phyloP scores from a whole-genome alignment of 2,888 invertebrate genomes.

The Torymus tubicola region DNA sequence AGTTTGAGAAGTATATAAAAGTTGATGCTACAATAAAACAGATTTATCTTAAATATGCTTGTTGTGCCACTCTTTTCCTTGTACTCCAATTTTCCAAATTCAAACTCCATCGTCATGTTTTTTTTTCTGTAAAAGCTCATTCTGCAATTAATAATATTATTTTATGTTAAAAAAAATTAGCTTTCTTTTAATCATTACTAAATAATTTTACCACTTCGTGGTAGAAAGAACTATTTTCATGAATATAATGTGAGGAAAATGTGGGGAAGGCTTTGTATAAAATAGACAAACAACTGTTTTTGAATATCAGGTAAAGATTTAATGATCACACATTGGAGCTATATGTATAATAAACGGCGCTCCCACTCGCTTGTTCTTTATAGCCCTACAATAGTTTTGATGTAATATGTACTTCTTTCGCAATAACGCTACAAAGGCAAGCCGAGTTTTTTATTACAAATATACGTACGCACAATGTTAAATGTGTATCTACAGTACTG shows the following conservation, averaged over 20 bases:
- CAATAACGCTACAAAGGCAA: constrained; percentile 27
- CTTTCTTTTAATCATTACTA: too few relatives aligned
- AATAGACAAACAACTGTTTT: constrained; percentile 10
- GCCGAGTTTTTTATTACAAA: constrained; percentile 51
- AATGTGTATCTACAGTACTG: constrained; percentile 53
- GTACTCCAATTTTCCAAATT: background rate
- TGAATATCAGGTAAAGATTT: constrained; percentile 53
- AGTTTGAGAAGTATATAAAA: constrained; percentile 60
- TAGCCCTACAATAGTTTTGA: constrained; percentile 32
- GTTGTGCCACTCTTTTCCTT: background rate
- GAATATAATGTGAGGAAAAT: background rate
- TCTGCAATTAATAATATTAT: too few relatives aligned
- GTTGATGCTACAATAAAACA: constrained; percentile 58
- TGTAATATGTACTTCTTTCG: constrained; percentile 22
- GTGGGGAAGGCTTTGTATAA: background rate
- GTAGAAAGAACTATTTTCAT: too few relatives aligned
- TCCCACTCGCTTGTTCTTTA: constrained; percentile 35
- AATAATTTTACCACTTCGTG: too few relatives aligned
- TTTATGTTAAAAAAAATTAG: too few relatives aligned
- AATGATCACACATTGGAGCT: constrained; percentile 54
- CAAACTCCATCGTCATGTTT: too few relatives aligned
- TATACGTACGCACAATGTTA: constrained; percentile 36
- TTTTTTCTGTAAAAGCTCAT: too few relatives aligned
- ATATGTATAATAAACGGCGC: constrained; percentile 41
- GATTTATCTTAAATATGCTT: constrained; percentile 48